These are phyloP conservation scores for Aspidapion aeneum DNA, from an alignment of 2,888 invertebrate genomes.

Conservation along the genomic window DNA sequence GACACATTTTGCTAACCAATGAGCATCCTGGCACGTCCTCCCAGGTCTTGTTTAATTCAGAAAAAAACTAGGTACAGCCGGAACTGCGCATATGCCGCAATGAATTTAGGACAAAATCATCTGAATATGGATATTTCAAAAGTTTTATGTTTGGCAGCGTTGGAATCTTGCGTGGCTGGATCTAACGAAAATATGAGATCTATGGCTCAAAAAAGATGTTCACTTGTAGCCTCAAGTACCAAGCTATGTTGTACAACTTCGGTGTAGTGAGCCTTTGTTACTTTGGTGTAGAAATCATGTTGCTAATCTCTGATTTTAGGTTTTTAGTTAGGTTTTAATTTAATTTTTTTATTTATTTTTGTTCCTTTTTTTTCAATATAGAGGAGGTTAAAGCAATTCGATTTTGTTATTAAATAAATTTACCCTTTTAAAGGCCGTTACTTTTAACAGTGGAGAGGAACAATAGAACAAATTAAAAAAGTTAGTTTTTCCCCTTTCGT, in stretches of 20 bases:
- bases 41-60: conserved; percentile 37
- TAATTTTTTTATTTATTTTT: not conserved
- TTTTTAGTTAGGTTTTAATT: not conserved
- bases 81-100: conserved; percentile 62
- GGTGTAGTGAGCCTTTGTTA: conserved; percentile 7
- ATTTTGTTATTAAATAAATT: no score
- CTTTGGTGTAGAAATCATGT: conserved; percentile 4
- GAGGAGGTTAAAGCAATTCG: no score
- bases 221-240: no score
- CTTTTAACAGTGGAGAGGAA: no score
- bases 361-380: no score
- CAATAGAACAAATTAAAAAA: no score
- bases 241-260: no score
- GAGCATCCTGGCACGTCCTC: conserved; percentile 48
- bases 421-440: no score
- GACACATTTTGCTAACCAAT: no score
- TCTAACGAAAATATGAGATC: conserved; percentile 51
- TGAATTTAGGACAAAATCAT: conserved; percentile 53
- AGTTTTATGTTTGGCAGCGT: conserved; percentile 56
- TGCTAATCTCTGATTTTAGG: not conserved
- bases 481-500: no score
- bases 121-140: conserved; percentile 54
- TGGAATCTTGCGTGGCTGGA: conserved; percentile 56
- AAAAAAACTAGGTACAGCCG: conserved; percentile 53
- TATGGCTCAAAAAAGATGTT: no score